phyloP scores from a whole-genome alignment of 2,888 invertebrate species.

The Gasteruption jaculator region DNA sequence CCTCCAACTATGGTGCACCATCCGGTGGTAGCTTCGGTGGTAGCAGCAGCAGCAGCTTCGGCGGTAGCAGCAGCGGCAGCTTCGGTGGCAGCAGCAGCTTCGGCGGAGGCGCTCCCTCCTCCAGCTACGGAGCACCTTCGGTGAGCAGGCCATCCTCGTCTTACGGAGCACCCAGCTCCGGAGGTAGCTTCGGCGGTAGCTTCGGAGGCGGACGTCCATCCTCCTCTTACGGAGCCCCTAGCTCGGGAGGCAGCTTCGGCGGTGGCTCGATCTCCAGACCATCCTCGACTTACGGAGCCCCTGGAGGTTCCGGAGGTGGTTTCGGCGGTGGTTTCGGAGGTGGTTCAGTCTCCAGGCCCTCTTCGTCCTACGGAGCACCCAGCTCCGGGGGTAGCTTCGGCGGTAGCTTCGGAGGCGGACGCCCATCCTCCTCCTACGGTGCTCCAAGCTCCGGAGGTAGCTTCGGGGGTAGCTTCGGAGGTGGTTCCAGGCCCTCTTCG shows the following conservation, averaged over 20 bases:
- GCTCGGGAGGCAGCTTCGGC: conserved; percentile 21
- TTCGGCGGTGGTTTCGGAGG: conserved; percentile 33
- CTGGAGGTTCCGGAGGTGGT: conserved; percentile 30
- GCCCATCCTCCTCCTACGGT: conserved; percentile 27
- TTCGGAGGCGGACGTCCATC: conserved; percentile 24
- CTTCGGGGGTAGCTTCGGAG: conserved; percentile 14
- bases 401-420: conserved; percentile 18
- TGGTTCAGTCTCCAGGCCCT: conserved; percentile 33
- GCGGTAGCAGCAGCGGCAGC: conserved; percentile 26
- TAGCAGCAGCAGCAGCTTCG: conserved; percentile 22
- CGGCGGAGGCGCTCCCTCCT: conserved; percentile 47
- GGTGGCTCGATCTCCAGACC: not conserved
- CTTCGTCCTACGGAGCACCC: conserved; percentile 49
- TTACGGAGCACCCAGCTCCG: conserved; percentile 48
- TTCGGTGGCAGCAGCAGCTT: conserved; percentile 37
- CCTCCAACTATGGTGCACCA: conserved; percentile 43
- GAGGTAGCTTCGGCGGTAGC: conserved; percentile 23
- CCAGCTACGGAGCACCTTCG: conserved; percentile 53
- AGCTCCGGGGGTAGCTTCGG: conserved; percentile 35
- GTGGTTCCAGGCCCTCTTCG: not conserved
- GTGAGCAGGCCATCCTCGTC: conserved; percentile 37
- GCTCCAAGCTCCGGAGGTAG: conserved; percentile 27
- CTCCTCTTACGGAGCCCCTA: conserved; percentile 28
- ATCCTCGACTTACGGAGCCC: conserved; percentile 17
- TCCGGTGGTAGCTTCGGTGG: conserved; percentile 29